A percentile compares a stretch with the other conserved stretches of the same genome.
These are phyloP conservation scores for Thymelicus sylvestris DNA, from an alignment of 2,888 invertebrate species.

Conservation along the genomic window DNA sequence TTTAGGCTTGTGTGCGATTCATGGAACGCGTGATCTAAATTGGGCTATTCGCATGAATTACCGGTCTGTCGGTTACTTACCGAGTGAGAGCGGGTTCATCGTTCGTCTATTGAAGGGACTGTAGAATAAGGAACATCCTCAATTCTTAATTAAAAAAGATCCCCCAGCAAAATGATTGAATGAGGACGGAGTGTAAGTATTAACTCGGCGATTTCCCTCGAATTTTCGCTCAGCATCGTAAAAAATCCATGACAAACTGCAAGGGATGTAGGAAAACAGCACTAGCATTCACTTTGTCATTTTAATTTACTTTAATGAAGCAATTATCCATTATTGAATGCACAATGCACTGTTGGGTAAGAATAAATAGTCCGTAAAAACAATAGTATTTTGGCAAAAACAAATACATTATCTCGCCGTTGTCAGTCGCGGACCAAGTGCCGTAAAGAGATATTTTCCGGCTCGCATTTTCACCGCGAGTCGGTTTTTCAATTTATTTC, in stretches of 20 bases:
- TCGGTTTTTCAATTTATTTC: slow-evolving; percentile 81
- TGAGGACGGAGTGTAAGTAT: neutral
- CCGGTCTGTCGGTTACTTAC: neutral
- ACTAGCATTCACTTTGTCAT: slow-evolving; percentile 45
- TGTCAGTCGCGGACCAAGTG: slow-evolving; percentile 69
- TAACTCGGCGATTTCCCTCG: slow-evolving; percentile 9
- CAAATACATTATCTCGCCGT: slow-evolving; percentile 75
- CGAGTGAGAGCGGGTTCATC: neutral
- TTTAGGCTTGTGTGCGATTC: slow-evolving; percentile 9
- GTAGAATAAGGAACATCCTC: neutral
- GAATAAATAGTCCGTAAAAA: slow-evolving; percentile 66
- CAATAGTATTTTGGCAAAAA: slow-evolving; percentile 73
- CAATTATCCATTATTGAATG: slow-evolving; percentile 60
- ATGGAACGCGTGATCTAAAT: slow-evolving; percentile 17
- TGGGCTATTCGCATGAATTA: neutral
- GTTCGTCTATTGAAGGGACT: neutral
- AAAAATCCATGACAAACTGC: slow-evolving; percentile 13
- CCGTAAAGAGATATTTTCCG: slow-evolving; percentile 72
- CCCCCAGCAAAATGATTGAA: slow-evolving; percentile 1
- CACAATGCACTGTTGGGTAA: slow-evolving; percentile 60
- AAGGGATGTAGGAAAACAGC: slow-evolving; percentile 38
- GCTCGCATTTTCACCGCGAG: slow-evolving; percentile 71
- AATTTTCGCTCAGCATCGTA: slow-evolving; percentile 4
- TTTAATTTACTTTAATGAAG: slow-evolving; percentile 68
- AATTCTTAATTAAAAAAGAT: slow-evolving; percentile 11